phyloP scores from a whole-genome alignment of 2,113 vertebrate genomes.

The Rattus rattus region DNA sequence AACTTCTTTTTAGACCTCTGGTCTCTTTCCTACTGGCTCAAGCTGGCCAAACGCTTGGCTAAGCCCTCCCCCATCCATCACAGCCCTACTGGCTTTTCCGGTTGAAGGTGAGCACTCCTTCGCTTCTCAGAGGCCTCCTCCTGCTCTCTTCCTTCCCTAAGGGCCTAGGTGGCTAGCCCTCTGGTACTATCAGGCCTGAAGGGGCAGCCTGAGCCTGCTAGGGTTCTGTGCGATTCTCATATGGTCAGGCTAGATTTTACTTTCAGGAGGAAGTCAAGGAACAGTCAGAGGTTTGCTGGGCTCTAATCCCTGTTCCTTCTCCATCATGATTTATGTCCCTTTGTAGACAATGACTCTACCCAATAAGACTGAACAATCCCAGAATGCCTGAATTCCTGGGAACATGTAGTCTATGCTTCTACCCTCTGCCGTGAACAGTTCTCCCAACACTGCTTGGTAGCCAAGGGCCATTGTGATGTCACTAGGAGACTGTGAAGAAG shows the following conservation, averaged over 20 bases:
- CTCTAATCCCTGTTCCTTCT: neutral
- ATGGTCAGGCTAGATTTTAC: neutral
- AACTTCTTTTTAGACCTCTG: neutral
- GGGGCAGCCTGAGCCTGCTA: accelerated
- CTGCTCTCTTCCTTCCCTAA: neutral
- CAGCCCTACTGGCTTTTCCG: neutral
- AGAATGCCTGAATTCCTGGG: neutral
- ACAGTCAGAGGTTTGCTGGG: neutral
- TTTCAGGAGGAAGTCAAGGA: neutral
- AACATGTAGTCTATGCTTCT: neutral
- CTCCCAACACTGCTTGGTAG: neutral
- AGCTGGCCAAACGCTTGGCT: neutral
- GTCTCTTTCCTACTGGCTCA: neutral
- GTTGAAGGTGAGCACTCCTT: neutral
- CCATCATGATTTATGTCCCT: neutral
- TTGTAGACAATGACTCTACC: neutral
- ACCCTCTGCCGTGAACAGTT: neutral
- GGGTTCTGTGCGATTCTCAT: neutral
- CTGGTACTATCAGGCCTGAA: neutral
- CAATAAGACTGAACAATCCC: neutral
- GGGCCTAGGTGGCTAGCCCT: neutral
- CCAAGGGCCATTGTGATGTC: neutral
- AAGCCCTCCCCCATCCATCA: neutral
- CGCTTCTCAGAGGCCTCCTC: neutral
- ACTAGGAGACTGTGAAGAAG: neutral